A percentile compares a stretch with the other conserved stretches of the same genome.
Evolutionary conservation across 2,888 invertebrate genomes (phyloP).

Genomic region (Aleiodes leptofemur): DNA sequence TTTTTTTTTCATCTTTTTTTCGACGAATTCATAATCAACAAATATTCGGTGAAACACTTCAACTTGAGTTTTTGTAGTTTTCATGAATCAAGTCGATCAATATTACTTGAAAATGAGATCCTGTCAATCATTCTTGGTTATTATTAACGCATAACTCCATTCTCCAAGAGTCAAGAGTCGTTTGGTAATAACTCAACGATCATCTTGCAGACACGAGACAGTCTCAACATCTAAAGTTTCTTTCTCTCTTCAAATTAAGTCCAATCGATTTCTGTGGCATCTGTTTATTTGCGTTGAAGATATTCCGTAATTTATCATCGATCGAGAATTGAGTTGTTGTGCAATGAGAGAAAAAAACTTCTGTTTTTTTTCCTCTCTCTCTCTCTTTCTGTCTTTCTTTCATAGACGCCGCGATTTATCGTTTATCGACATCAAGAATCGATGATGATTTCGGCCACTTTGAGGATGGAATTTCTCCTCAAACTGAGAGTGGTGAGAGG

Average conservation of each 20-base stretch:
- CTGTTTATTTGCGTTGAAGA: conserved; percentile 19
- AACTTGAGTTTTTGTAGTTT: not conserved
- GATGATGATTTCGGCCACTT: not conserved
- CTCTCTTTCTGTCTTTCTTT: too few species aligned
- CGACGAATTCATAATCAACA: too few species aligned
- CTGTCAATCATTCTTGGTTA: conserved; percentile 24
- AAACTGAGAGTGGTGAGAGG: not conserved
- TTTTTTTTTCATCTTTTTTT: too few species aligned
- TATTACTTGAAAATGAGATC: conserved; percentile 16
- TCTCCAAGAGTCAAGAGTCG: not conserved
- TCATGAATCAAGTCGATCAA: conserved; percentile 19
- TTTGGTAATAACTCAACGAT: conserved; percentile 29
- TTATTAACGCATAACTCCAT: conserved; percentile 27
- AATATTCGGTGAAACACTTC: too few species aligned
- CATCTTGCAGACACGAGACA: conserved; percentile 27
- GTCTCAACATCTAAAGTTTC: conserved; percentile 1
- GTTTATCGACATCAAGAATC: conserved; percentile 20
- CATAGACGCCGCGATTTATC: conserved; percentile 7
- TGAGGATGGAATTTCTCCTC: not conserved
- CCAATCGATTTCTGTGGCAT: not conserved
- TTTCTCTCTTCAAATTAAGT: conserved; percentile 1
- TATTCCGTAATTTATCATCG: conserved; percentile 29
- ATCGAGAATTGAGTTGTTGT: conserved; percentile 35
- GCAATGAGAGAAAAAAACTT: conserved; percentile 11
- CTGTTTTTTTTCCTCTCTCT: not conserved